Percentiles rank a stretch among this genome's conserved stretches.
Conservation (phyloP, 2,888 invertebrate genomes). For the Caenorhabditis sp. region DNA sequence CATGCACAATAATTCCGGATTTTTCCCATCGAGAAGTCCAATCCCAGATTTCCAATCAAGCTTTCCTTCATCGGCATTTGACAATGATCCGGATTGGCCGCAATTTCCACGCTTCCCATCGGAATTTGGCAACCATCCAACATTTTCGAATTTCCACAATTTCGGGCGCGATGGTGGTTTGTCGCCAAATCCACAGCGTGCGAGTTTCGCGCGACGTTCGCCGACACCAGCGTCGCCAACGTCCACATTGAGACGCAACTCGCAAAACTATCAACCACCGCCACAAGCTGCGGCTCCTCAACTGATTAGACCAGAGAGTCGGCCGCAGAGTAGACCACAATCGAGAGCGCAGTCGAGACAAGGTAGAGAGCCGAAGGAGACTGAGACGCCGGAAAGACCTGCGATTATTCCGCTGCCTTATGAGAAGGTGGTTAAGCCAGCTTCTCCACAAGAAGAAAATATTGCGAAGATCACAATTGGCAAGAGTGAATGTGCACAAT, state of each 20-base stretch:
- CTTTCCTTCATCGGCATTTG: slow-evolving; percentile 18
- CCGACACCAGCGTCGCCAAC: slow-evolving; percentile 34
- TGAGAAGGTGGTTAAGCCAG: slow-evolving; percentile 24
- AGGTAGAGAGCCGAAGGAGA: slow-evolving; percentile 30
- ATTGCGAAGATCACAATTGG: slow-evolving; percentile 36
- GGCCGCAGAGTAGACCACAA: slow-evolving; percentile 5
- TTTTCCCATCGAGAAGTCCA: slow-evolving; percentile 36
- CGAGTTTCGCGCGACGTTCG: slow-evolving; percentile 14
- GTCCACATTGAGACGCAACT: slow-evolving; percentile 28
- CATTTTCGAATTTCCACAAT: slow-evolving; percentile 20
- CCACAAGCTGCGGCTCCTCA: slow-evolving; percentile 5
- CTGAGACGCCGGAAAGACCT: slow-evolving; percentile 34
- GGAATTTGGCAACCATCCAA: slow-evolving; percentile 13
- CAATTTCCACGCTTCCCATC: slow-evolving; percentile 29
- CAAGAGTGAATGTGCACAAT: slow-evolving; percentile 26
- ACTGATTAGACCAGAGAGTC: background rate
- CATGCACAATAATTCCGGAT: slow-evolving; percentile 28
- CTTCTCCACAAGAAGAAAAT: slow-evolving; percentile 15
- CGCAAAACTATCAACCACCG: slow-evolving; percentile 20
- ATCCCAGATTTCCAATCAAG: slow-evolving; percentile 26
- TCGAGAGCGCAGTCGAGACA: slow-evolving; percentile 29
- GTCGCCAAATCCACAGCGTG: slow-evolving; percentile 27
- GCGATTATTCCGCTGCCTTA: slow-evolving; percentile 40
- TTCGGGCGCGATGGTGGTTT: slow-evolving; percentile 31
- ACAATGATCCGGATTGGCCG: slow-evolving; percentile 31